Conservation (phyloP, 2,888 invertebrate genomes). For the Drosophila ezoana region DNA sequence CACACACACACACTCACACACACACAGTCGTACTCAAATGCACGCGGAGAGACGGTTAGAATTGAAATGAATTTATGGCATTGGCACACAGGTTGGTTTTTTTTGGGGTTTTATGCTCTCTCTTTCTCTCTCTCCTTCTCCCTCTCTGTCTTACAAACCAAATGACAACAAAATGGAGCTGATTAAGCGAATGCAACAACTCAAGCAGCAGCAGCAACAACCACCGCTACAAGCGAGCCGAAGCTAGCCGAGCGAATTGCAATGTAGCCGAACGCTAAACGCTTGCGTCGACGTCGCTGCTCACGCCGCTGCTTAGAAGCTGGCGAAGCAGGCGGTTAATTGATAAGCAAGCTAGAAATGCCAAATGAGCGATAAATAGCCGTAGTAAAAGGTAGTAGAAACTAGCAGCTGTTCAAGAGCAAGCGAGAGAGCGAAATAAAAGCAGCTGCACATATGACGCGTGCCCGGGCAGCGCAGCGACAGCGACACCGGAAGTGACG, state of each 20-base stretch:
- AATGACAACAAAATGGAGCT: conserved; percentile 60
- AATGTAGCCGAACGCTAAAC: conserved; percentile 38
- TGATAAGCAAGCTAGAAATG: conserved; percentile 53
- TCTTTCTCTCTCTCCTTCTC: conserved; percentile 19
- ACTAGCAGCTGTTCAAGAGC: conserved; percentile 4
- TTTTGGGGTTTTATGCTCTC: conserved; percentile 44
- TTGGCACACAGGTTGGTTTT: conserved; percentile 48
- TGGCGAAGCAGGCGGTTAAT: conserved; percentile 52
- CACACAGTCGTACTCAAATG: conserved; percentile 13
- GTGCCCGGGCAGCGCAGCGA: conserved; percentile 14
- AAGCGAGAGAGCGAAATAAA: conserved; percentile 1
- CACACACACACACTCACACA: conserved; percentile 20
- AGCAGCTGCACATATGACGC: conserved; percentile 31
- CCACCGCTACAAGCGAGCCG: conserved; percentile 29
- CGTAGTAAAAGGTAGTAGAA: conserved; percentile 33
- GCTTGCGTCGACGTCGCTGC: conserved; percentile 13
- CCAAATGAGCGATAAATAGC: conserved; percentile 49
- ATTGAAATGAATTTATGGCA: conserved; percentile 67
- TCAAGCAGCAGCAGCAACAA: conserved; percentile 8
- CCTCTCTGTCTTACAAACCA: conserved; percentile 1
- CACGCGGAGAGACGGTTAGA: conserved; percentile 51
- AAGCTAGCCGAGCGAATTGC: conserved; percentile 58
- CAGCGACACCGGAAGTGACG: conserved; percentile 59
- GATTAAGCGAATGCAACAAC: conserved; percentile 50
- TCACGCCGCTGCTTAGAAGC: conserved; percentile 28